Evolutionary conservation across 2,797 vertebrate genomes (phyloP).

Genomic region (Chaunax sp.): DNA sequence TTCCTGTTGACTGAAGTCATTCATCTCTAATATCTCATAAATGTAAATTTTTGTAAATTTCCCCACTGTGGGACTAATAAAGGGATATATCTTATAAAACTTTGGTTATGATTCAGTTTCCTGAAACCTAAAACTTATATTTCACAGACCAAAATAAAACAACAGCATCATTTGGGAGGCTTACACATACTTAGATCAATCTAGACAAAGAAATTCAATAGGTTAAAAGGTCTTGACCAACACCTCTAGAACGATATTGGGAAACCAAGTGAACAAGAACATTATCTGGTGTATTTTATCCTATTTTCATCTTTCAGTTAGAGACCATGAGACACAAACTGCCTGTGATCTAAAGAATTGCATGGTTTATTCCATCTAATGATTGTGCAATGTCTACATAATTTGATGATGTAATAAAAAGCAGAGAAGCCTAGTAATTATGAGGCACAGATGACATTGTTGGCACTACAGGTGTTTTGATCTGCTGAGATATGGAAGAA

Average conservation of each 20-base stretch:
- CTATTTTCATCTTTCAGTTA: too few relatives aligned
- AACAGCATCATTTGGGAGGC: not conserved
- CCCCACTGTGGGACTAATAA: too few relatives aligned
- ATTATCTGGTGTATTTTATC: too few relatives aligned
- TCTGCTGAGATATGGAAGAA: conserved; percentile 26
- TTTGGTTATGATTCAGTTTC: not conserved
- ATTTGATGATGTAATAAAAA: not conserved
- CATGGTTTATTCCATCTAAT: not conserved
- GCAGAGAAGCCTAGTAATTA: not conserved
- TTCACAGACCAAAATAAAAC: not conserved
- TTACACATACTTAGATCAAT: not conserved
- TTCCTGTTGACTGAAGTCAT: not conserved
- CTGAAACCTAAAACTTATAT: not conserved
- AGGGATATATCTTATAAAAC: too few relatives aligned
- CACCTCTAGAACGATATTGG: not conserved
- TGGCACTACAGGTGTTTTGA: conserved; percentile 18
- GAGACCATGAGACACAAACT: too few relatives aligned
- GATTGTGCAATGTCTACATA: not conserved
- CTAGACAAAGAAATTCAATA: not conserved
- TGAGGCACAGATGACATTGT: conserved; percentile 2
- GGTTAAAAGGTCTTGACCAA: not conserved
- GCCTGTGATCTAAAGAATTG: not conserved
- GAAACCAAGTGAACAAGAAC: too few relatives aligned
- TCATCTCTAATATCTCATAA: not conserved
- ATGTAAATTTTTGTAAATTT: too few relatives aligned